Conservation (phyloP, 2,113 vertebrate genomes). For the Tachysurus fulvidraco region DNA sequence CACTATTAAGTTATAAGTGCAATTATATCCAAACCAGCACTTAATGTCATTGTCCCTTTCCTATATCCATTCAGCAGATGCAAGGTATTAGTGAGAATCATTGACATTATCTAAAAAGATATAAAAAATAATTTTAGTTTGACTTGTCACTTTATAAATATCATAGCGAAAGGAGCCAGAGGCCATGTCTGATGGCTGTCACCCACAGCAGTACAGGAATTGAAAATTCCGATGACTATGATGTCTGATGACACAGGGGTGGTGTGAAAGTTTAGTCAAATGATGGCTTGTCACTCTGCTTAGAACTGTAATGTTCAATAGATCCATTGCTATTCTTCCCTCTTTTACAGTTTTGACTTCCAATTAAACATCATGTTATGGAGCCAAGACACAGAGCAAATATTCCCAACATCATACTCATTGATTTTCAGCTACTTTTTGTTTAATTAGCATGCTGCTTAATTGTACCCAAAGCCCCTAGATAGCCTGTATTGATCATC, state of each 20-base stretch:
- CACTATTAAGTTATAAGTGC: neutral
- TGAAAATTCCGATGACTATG: slow-evolving; percentile 21
- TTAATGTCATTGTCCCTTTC: slow-evolving; percentile 48
- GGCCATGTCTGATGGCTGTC: slow-evolving; percentile 47
- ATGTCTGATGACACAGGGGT: slow-evolving; percentile 29
- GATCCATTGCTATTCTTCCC: no score
- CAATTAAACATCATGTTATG: slow-evolving; percentile 38
- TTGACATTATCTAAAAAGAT: slow-evolving; percentile 39
- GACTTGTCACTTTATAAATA: slow-evolving; percentile 55
- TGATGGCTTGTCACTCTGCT: slow-evolving; percentile 37
- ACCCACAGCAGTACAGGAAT: slow-evolving; percentile 31
- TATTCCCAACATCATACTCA: slow-evolving; percentile 57
- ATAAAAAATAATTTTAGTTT: slow-evolving; percentile 38
- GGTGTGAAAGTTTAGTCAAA: slow-evolving; percentile 28
- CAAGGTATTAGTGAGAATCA: slow-evolving; percentile 16
- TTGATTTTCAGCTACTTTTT: slow-evolving; percentile 63
- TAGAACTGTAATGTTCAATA: slow-evolving; percentile 13
- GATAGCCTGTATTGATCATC: slow-evolving; percentile 65
- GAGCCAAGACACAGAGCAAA: slow-evolving; percentile 40
- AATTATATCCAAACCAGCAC: neutral
- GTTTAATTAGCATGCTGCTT: slow-evolving; percentile 60
- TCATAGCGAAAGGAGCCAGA: slow-evolving; percentile 22
- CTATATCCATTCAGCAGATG: neutral
- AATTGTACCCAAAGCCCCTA: slow-evolving; percentile 53
- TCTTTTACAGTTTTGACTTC: slow-evolving; percentile 10